Evolutionary conservation across 2,888 invertebrate species (phyloP), one percentile per base, ranked within the genome.

Genomic region (Corythucha ciliata): DNA sequence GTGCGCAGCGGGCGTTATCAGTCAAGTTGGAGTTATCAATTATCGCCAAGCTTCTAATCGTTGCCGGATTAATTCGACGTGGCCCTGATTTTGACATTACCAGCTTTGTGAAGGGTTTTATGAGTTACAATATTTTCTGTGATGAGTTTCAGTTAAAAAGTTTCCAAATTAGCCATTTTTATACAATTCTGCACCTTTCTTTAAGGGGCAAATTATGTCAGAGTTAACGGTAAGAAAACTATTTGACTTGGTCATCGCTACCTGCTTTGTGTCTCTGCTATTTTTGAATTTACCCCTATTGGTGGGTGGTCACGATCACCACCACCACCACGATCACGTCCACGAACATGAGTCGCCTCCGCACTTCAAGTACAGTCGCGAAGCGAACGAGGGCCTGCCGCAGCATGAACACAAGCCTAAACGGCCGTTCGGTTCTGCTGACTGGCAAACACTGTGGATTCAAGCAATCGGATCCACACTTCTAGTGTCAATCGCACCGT

Each of bases 401-500:
- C 32, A 48, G 40, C 37, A 50, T 26, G 54, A 58, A 46, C 44
- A 46, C 44, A 16, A n/a, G 16, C 18, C 41, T 3, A 40, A 39
- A 10, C 41, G 52, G 25, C 52, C 48, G 14, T 42, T 46, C 37
- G 16, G 29, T n/a, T 14, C 50, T 8, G 45, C 40, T 21, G 54
- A 54, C 21, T 21, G 55, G 22, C 41, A 53, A 7, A 42, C 42
- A 8, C 62, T 83, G 25, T 92, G 91, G 81, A 61, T 83, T 22
- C 79, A 85, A 68, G 92, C 94, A 0, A 74, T 94, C 64, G 80
- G 80, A 22, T 89, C 97, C 2, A 98, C 98, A 0, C 67, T 94
- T 7, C 74, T 96, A 51, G 96, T 98, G 65, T 96, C 96, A 67
- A 81, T 89, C 48, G 92, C 91, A 4, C 98, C 98, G 0, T 93